Evolutionary conservation across 2,888 invertebrate species (phyloP), one percentile per base, ranked within the genome.

Genomic region (Aethes cnicana): DNA sequence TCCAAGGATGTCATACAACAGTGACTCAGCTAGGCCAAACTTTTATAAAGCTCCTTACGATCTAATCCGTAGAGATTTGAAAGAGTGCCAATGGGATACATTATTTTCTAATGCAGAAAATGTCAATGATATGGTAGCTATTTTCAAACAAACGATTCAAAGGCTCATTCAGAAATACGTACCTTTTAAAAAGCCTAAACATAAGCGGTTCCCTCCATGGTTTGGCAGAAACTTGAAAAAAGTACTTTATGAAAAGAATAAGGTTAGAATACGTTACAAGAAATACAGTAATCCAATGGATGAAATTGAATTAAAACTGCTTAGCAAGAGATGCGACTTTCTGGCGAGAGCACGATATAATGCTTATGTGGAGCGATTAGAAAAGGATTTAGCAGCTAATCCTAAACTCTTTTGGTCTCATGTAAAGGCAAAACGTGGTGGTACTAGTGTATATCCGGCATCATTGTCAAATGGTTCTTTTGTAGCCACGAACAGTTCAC

Each of bases 361-460:
- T 7, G n/a, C 2, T 14, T 35, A 46, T 25, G 11, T 25, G 3
- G 7, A 33, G 18, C 26, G 25, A 7, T 16, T 44, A 4, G 43
- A 54, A 28, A 21, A n/a, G 1, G 28, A 30, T n/a, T 7, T 49
- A 21, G 8, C n/a, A 1, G 41, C 11, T 1, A 46, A 54, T 26
- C 54, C 54, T 4, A 54, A 54, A 16, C 9, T 37, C 1, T 54
- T 54, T 9, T 54, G 48, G 48, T 32, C 48, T 4, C 26, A 48
- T 26, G 11, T 47, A 5, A 47, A 47, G 20, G 36, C 36, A 1
- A 53, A 47, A n/a, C 35, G 53, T 3, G 54, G 54, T n/a, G 48
- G 54, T 8, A 32, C 23, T 17, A 36, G 49, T 49, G n/a, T 25
- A 4, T 49, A 41, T 25, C 49, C 49, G 11, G 1, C 8, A 6